Evolutionary conservation across 1,140 invertebrate species (phyloP), one percentile per base, ranked within the genome.

Genomic region (Apis cerana): DNA sequence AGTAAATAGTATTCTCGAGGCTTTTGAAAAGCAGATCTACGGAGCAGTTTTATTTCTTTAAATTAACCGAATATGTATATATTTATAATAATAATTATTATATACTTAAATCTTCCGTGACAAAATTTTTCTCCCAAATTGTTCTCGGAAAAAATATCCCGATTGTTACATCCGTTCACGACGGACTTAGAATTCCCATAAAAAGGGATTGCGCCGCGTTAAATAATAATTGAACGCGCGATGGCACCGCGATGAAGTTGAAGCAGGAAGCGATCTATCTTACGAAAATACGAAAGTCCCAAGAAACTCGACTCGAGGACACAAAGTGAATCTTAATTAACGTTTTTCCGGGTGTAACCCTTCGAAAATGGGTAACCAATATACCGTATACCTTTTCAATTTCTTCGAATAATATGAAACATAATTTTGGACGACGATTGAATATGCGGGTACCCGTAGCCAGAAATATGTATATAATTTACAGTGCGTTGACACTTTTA

Each of bases 371-470:
- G 23, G 0, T 27, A 54, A 17, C 21, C 17, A 10, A 52, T 27
- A n/a, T n/a, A n/a, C 65, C 48, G 19, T 19, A 58, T 64, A 56
- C 54, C 52, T 82, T 82, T 23, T 80, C 56, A 80, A 79, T 85
- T 85, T 83, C 27, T 58, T 77, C 52, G 9, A 65, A 61, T 15
- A 64, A 64, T 27, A 52, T 50, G 5, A 76, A 79, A 33, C 48
- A 43, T 50, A 70, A 70, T 83, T 86, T 80, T 67, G 48, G 61
- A 75, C 65, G 70, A 48, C 48, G 48, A 33, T 61, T 13, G 48
- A 27, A 33, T 61, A 88, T 88, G 74, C 85, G 81, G 86, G 86
- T 77, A 77, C 86, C 86, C 86, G 85, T 84, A 86, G 61, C 59
- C 75, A 83, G 80, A 43, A 43, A 43, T 43, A 43, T 43, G 33